Evolutionary conservation across 2,888 invertebrate genomes (phyloP).

Genomic region (Quadroppia sp.): DNA sequence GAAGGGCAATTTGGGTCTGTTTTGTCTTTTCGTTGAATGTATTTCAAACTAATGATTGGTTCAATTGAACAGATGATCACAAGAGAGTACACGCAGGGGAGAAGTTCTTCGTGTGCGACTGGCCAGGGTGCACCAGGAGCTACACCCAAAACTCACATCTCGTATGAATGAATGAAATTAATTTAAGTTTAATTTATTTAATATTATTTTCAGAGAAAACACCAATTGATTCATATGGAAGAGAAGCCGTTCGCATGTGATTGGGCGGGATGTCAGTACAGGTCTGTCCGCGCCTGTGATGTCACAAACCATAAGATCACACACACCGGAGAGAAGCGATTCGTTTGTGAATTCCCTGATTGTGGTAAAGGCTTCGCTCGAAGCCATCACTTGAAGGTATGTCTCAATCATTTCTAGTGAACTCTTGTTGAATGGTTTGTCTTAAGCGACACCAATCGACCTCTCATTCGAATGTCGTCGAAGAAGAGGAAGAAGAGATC

Average conservation of each 20-base stretch:
- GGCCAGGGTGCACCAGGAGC: constrained; percentile 32
- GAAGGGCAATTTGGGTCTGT: constrained; percentile 35
- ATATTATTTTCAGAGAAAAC: constrained; percentile 11
- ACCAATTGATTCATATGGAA: constrained; percentile 37
- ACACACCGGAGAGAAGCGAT: constrained; percentile 39
- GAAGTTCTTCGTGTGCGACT: constrained; percentile 39
- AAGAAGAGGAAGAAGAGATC: constrained; percentile 14
- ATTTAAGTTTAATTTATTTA: neutral
- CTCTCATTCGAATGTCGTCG: neutral
- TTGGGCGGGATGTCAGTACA: constrained; percentile 38
- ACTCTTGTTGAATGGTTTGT: neutral
- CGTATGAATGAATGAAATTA: neutral
- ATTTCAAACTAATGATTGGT: too few species aligned
- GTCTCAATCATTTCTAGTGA: neutral
- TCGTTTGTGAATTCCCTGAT: constrained; percentile 10
- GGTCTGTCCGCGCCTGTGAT: constrained; percentile 30
- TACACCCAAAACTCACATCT: constrained; percentile 36
- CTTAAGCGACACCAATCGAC: neutral
- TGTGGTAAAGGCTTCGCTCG: constrained; percentile 31
- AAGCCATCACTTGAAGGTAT: constrained; percentile 23
- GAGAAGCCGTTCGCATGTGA: constrained; percentile 39
- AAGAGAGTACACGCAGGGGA: constrained; percentile 27
- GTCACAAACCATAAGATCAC: constrained; percentile 30
- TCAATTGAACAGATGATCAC: constrained; percentile 22
- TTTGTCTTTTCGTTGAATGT: too few species aligned